Evolutionary conservation across 2,888 invertebrate genomes (phyloP).

Genomic region (Oasisia sp.): DNA sequence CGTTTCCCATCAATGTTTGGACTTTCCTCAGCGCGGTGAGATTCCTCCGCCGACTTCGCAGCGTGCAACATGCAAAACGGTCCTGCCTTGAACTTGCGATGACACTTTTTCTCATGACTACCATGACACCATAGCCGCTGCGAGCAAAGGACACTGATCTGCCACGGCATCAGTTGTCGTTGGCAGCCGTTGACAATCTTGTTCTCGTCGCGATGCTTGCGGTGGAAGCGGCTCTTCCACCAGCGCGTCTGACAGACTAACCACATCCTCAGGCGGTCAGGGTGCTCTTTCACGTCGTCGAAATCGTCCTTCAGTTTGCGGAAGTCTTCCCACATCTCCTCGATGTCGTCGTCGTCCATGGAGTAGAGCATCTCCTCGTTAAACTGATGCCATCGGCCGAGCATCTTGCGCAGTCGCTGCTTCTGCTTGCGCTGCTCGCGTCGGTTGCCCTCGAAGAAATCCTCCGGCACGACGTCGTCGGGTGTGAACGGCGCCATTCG

Average conservation of each 20-base stretch:
- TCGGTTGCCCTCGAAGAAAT: conserved; percentile 40
- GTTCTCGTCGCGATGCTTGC: conserved; percentile 37
- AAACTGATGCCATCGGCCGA: conserved; percentile 35
- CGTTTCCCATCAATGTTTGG: not conserved
- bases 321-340: conserved; percentile 42
- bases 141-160: conserved; percentile 36
- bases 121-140: not conserved
- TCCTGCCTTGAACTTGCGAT: not conserved
- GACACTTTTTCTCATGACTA: not conserved
- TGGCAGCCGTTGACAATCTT: conserved; percentile 37
- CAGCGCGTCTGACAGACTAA: conserved; percentile 40
- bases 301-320: conserved; percentile 41
- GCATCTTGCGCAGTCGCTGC: conserved; percentile 35
- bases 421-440: conserved; percentile 38
- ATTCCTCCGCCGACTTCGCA: not conserved
- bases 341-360: conserved; percentile 43
- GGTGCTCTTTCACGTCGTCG: conserved; percentile 28
- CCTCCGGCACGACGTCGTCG: conserved; percentile 39
- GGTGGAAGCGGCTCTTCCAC: conserved; percentile 40
- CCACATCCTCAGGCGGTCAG: conserved; percentile 37
- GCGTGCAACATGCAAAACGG: not conserved
- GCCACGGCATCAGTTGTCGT: conserved; percentile 40
- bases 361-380: conserved; percentile 37
- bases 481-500: conserved; percentile 34
- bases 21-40: not conserved